phyloP scores from a whole-genome alignment of 2,888 invertebrate genomes.

The Phoenoteleia sp. region DNA sequence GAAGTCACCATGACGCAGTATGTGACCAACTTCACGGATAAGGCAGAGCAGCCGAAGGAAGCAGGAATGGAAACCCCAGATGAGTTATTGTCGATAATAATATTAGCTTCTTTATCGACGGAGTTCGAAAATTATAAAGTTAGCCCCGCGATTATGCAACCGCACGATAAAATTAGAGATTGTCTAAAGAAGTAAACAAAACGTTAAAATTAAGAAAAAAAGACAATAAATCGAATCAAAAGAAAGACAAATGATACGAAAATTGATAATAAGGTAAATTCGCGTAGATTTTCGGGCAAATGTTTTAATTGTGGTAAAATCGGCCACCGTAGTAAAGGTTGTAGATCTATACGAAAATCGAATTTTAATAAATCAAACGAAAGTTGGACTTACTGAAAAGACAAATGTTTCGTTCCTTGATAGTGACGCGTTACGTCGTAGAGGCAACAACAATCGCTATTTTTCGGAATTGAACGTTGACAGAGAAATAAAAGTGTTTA shows the following conservation, averaged over 20 bases:
- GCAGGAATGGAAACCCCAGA: too few species aligned
- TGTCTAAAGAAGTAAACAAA: too few species aligned
- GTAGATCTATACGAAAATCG: background rate
- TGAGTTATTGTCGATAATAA: too few species aligned
- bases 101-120: too few species aligned
- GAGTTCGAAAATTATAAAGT: too few species aligned
- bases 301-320: constrained; percentile 1
- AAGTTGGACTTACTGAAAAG: background rate
- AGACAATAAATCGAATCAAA: background rate
- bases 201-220: constrained; percentile 9
- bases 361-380: background rate
- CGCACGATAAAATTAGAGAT: too few species aligned
- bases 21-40: constrained; percentile 58
- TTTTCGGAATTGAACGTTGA: background rate
- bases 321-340: background rate
- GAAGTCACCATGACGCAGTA: constrained; percentile 52
- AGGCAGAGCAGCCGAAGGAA: too few species aligned
- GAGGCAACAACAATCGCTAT: background rate
- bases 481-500: background rate
- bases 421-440: constrained; percentile 16
- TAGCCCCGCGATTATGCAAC: too few species aligned
- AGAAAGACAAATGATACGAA: background rate
- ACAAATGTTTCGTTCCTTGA: constrained; percentile 19
- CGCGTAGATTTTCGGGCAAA: constrained; percentile 1
- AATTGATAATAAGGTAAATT: background rate